Conservation (phyloP, 1,140 invertebrate genomes). For the Onthophagus taurus region DNA sequence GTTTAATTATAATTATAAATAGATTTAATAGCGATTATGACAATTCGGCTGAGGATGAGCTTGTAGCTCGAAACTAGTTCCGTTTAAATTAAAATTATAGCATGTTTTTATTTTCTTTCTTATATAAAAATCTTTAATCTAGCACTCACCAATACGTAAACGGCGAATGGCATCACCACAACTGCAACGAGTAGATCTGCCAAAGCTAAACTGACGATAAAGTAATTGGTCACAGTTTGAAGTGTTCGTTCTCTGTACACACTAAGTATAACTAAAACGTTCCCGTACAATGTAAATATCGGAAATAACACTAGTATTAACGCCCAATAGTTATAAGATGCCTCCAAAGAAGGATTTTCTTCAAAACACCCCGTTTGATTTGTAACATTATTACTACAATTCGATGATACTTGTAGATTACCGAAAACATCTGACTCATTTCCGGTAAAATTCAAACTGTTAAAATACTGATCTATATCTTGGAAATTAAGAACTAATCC, state of each 20-base stretch:
- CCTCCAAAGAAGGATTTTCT: slow-evolving; percentile 1
- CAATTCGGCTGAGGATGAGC: no score
- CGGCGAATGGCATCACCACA: slow-evolving; percentile 97
- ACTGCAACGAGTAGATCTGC: slow-evolving; percentile 94
- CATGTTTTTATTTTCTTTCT: no score
- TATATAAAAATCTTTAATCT: no score
- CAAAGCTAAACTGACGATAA: slow-evolving; percentile 95
- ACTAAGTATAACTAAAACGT: slow-evolving; percentile 91
- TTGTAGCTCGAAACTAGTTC: no score
- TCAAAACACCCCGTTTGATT: slow-evolving; percentile 21
- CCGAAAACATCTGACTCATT: slow-evolving; percentile 22
- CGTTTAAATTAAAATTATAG: no score
- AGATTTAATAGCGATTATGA: no score
- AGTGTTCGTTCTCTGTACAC: slow-evolving; percentile 83
- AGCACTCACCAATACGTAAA: slow-evolving; percentile 88
- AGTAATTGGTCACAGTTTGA: slow-evolving; percentile 96
- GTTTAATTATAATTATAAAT: no score
- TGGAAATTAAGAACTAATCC: slow-evolving; percentile 31
- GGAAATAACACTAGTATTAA: slow-evolving; percentile 76
- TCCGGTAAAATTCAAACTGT: slow-evolving; percentile 26
- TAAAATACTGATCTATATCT: slow-evolving; percentile 36
- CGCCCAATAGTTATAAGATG: slow-evolving; percentile 34
- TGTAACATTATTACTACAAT: slow-evolving; percentile 21
- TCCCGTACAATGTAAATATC: slow-evolving; percentile 90
- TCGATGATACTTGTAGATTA: slow-evolving; percentile 21